Evolutionary conservation across 2,888 invertebrate genomes (phyloP), one percentile per base, ranked within the genome.

Genomic region (Drosophila crucigera): DNA sequence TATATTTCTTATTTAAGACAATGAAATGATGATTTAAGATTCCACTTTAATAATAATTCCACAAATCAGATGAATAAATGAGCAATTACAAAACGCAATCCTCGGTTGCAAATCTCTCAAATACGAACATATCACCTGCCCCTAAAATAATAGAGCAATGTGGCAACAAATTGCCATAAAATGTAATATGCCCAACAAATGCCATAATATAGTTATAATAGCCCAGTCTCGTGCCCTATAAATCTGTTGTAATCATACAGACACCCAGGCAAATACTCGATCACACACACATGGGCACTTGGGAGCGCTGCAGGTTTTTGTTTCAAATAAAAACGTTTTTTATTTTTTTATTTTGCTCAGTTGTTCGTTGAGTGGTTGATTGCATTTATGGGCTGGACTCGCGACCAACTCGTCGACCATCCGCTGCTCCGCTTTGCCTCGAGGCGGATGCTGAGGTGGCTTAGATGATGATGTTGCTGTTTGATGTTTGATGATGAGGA

Each of bases 331-430:
- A 68, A 78, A 75, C 62, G 56, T 52, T 53, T 56, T 67, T 65
- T 68, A 7, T 30, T 75, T 68, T 43, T 31, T 69, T 4, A 22
- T 69, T 50, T 41, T 69, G 60, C 62, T 70, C 67, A 68, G 71
- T 73, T 71, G 68, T 60, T 61, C 58, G 68, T 89, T 72, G 74
- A 90, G 90, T 90, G 87, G 90, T 90, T 90, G 90, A 87, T 87
- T 85, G 82, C 89, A 76, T 76, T 89, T 82, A 89, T 75, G 74
- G 82, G 70, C 78, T 64, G 73, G 84, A 84, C 80, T 41, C 67
- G 67, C 72, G 78, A 56, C 63, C 71, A 59, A 60, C 59, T 35
- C 37, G 11, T 22, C 63, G 22, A 22, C 30, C 41, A 47, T 31
- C 53, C 22, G n/a, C 14, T 52, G 41, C 22, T 11, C 62, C 37